Percentiles rank a stretch among this genome's conserved stretches.
Evolutionary conservation across 2,113 vertebrate genomes (phyloP).

Genomic region (Ciconia boyciana): DNA sequence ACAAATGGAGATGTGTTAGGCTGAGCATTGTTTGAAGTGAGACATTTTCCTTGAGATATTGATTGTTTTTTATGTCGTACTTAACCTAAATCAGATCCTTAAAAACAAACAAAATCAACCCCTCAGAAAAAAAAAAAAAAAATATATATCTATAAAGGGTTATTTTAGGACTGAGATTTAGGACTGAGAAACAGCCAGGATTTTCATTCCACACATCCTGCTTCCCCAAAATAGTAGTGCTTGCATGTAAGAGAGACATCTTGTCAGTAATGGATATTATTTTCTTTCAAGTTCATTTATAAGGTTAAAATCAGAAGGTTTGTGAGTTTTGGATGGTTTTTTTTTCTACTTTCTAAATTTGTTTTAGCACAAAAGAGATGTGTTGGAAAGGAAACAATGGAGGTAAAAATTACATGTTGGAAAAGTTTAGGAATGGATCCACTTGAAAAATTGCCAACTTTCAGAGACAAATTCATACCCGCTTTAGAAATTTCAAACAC

Average conservation of each 20-base stretch:
- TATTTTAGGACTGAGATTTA: slow-evolving; percentile 11
- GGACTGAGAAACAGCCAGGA: background rate
- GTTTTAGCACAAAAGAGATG: background rate
- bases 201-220: background rate
- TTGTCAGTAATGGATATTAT: slow-evolving; percentile 42
- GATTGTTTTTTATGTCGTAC: background rate
- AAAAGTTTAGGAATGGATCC: background rate
- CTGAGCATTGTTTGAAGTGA: slow-evolving; percentile 25
- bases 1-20: slow-evolving; percentile 31
- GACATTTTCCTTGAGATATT: slow-evolving; percentile 45
- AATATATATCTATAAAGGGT: background rate
- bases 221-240: slow-evolving; percentile 1
- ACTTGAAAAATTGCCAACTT: background rate
- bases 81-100: slow-evolving; percentile 54
- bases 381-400: slow-evolving; percentile 7
- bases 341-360: slow-evolving; percentile 6
- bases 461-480: background rate
- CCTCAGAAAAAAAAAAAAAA: background rate
- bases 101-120: background rate
- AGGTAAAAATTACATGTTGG: background rate
- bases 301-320: slow-evolving; percentile 42
- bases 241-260: background rate
- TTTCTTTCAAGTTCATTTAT: slow-evolving; percentile 44
- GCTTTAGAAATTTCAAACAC: slow-evolving; percentile 15
- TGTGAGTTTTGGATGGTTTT: background rate